These are phyloP conservation scores for Percopsis transmontana DNA, from an alignment of 2,113 vertebrate genomes.

Conservation along the genomic window DNA sequence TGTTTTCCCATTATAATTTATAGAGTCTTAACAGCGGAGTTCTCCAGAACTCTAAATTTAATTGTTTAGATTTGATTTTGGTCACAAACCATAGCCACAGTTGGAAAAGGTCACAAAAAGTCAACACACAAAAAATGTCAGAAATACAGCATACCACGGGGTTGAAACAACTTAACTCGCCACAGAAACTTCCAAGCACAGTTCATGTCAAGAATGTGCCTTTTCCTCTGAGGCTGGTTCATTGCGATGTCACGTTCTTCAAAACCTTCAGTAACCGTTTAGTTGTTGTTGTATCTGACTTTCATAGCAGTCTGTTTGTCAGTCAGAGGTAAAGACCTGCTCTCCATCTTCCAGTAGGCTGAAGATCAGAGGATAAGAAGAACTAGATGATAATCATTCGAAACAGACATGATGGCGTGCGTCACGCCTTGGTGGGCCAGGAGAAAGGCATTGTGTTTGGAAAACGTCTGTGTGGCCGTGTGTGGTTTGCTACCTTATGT, in stretches of 20 bases:
- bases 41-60: too few species aligned
- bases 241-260: neutral
- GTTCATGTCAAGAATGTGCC: slow-evolving; percentile 22
- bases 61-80: too few species aligned
- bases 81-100: too few species aligned
- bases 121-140: too few species aligned
- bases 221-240: slow-evolving; percentile 15
- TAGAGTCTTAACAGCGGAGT: too few species aligned
- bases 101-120: too few species aligned
- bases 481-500: neutral
- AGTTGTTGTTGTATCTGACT: slow-evolving; percentile 32
- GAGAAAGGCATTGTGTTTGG: slow-evolving; percentile 19
- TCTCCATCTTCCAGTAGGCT: slow-evolving; percentile 5
- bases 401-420: slow-evolving; percentile 28
- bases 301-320: slow-evolving; percentile 22
- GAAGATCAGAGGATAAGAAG: slow-evolving; percentile 32
- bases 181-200: neutral
- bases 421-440: slow-evolving; percentile 27
- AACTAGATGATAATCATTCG: slow-evolving; percentile 44
- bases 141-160: too few species aligned
- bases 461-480: neutral
- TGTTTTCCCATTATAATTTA: too few species aligned
- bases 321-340: slow-evolving; percentile 14
- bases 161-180: neutral
- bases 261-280: neutral